Percentiles rank a stretch among this genome's conserved stretches.
Conservation (phyloP, 2,888 invertebrate genomes). For the Gryllus longicercus region DNA sequence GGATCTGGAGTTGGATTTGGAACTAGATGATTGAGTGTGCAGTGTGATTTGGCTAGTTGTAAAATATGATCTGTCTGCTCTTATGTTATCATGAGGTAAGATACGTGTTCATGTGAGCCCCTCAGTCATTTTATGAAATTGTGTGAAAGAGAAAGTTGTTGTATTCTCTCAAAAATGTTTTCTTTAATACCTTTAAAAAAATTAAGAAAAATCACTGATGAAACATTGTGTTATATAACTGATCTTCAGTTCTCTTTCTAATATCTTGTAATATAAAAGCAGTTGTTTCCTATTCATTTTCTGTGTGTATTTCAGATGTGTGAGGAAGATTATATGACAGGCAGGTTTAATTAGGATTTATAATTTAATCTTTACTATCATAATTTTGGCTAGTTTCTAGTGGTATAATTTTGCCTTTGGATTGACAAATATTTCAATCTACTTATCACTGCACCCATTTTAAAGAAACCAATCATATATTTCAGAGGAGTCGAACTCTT, state of each 20-base stretch:
- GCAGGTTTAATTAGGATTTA: slow-evolving; percentile 6
- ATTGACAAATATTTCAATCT: neutral
- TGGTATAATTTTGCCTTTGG: neutral
- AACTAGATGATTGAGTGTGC: slow-evolving; percentile 55
- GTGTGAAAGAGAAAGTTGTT: too few relatives aligned
- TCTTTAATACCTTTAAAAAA: too few relatives aligned
- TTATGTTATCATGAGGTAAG: too few relatives aligned
- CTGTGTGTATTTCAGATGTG: neutral
- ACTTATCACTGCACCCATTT: neutral
- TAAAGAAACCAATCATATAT: neutral
- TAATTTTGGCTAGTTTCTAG: neutral
- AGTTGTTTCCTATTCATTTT: neutral
- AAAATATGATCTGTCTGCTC: too few relatives aligned
- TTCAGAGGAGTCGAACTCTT: neutral
- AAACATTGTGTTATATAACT: too few relatives aligned
- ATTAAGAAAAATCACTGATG: too few relatives aligned
- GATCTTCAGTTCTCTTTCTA: too few relatives aligned
- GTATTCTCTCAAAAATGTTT: too few relatives aligned
- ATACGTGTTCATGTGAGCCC: too few relatives aligned
- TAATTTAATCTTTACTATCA: neutral
- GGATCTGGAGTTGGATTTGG: slow-evolving; percentile 74
- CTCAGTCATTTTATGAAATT: too few relatives aligned
- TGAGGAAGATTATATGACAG: neutral
- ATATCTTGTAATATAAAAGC: too few relatives aligned
- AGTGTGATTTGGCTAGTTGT: too few relatives aligned